A percentile compares a stretch with the other conserved stretches of the same genome.
Evolutionary conservation across 1,140 invertebrate species (phyloP).

Genomic region (Bombus vancouverensis): DNA sequence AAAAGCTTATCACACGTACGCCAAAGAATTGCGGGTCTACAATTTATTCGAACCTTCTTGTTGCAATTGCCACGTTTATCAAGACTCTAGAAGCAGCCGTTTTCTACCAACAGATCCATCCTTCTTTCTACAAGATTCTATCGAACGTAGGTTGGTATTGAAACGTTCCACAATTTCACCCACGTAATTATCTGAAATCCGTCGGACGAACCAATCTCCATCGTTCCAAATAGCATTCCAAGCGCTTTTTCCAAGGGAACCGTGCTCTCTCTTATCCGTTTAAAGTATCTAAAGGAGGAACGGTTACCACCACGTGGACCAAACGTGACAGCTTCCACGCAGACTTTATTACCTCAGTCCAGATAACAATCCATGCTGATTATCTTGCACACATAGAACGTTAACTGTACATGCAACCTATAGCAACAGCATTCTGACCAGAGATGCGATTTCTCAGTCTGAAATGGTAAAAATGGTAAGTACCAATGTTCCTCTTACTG

Average conservation of each 20-base stretch:
- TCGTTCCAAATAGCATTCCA: not conserved
- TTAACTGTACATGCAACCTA: not conserved
- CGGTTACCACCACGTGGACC: not conserved
- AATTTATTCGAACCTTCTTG: not conserved
- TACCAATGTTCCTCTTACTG: no score
- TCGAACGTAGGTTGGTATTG: not conserved
- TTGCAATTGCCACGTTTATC: not conserved
- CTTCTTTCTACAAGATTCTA: not conserved
- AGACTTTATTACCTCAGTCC: constrained; percentile 3
- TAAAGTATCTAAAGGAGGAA: not conserved
- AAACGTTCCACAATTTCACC: not conserved
- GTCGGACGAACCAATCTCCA: not conserved
- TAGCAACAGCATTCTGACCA: not conserved
- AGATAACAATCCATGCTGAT: not conserved
- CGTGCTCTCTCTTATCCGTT: not conserved
- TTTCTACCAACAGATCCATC: not conserved
- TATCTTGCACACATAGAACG: not conserved
- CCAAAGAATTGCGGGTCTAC: not conserved
- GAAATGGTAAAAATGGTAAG: not conserved
- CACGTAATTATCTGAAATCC: not conserved
- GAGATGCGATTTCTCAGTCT: not conserved
- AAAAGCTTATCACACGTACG: not conserved
- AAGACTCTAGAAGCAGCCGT: not conserved
- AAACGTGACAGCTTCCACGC: not conserved
- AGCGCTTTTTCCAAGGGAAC: not conserved